Evolutionary conservation across 1,140 invertebrate species (phyloP), one percentile per base, ranked within the genome.

Genomic region (Notospermus geniculatus): DNA sequence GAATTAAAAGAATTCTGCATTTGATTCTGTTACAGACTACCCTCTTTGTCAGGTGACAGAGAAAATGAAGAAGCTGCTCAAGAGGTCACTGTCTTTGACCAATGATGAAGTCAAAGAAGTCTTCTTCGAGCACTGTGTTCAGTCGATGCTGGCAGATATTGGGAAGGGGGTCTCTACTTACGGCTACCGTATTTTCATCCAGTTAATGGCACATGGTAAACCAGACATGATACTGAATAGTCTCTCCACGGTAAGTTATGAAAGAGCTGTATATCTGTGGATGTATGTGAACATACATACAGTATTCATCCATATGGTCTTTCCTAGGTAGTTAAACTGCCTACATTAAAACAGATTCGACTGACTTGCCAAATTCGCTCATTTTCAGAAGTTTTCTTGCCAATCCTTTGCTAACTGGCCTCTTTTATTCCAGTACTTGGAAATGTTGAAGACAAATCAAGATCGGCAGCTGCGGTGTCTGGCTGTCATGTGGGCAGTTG

Each of bases 401-500:
- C 4, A 28, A 28, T 5, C 25, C 7, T 5, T 55, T 27, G 7
- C 11, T 28, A 57, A 46, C 50, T 23, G 60, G 61, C 62, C 54
- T 55, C 15, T 61, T 7, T 64, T 54, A n/a, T 69, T 60, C 13
- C 66, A 78, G 76, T 76, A 75, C 55, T 60, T 73, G 67, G 74
- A 77, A 29, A 52, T 77, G 60, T 53, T 78, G 52, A 73, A 71
- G 57, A 69, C 58, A 11, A 68, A 91, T 76, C 88, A 91, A 71
- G 92, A 91, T 74, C 83, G 90, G 45, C 88, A 88, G 61, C 84
- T 86, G 19, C 87, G 91, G 67, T 89, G 90, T 25, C 75, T 91
- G 36, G 87, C 89, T 2, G 81, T 93, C 13, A 75, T 93, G 0
- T 93, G 91, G 91, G 87, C 86, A 9, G 80, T 91, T 54, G 88